Evolutionary conservation across 2,113 vertebrate species (phyloP).

Genomic region (Struthio camelus): DNA sequence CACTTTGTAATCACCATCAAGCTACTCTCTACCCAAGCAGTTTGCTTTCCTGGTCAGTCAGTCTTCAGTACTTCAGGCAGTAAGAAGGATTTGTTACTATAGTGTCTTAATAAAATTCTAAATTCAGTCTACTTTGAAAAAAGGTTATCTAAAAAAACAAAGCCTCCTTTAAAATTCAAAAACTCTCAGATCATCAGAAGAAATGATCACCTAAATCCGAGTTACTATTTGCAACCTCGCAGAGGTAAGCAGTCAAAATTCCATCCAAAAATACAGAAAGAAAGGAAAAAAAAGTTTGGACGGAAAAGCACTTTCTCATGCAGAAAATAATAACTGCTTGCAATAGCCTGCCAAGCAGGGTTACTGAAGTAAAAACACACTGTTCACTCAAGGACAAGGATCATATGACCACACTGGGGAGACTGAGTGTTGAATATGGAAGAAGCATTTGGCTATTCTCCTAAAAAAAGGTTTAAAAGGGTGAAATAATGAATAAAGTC

Average conservation of each 20-base stretch:
- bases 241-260: neutral
- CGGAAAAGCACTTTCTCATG: neutral
- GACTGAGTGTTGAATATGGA: conserved; percentile 18
- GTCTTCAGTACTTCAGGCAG: neutral
- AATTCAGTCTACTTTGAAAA: neutral
- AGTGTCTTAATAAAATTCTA: neutral
- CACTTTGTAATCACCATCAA: accelerated
- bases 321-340: neutral
- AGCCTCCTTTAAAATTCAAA: neutral
- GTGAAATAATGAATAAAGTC: conserved; percentile 47
- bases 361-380: conserved; percentile 9
- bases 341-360: neutral
- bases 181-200: neutral
- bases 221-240: neutral
- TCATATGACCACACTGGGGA: conserved; percentile 6
- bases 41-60: neutral
- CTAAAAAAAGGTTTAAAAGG: conserved; percentile 46
- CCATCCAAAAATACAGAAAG: neutral
- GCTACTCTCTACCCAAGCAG: accelerated
- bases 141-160: neutral
- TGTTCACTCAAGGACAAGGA: neutral
- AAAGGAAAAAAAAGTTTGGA: neutral
- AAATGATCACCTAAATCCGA: neutral
- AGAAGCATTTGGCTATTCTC: conserved; percentile 17
- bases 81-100: neutral